A percentile compares a stretch with the other conserved stretches of the same genome.
Evolutionary conservation across 2,797 vertebrate genomes (phyloP).

Genomic region (Acipenser ruthenus): DNA sequence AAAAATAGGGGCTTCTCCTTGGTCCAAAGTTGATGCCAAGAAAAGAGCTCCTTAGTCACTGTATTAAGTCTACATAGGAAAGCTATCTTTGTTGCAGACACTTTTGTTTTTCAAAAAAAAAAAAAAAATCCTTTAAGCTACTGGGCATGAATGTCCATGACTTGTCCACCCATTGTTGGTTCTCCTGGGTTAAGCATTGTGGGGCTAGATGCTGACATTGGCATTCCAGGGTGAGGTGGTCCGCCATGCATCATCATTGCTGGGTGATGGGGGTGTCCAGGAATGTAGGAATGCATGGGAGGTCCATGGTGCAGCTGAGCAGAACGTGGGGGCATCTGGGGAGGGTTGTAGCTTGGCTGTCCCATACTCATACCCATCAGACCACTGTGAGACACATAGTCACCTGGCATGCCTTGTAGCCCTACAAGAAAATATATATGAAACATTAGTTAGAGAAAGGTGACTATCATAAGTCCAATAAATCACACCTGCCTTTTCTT

Average conservation of each 20-base stretch:
- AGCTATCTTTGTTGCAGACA: constrained; percentile 61
- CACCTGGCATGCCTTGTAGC: constrained; percentile 83
- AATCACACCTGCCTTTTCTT: too few species aligned
- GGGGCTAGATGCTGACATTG: constrained; percentile 77
- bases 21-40: constrained; percentile 75
- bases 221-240: constrained; percentile 78
- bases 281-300: constrained; percentile 79
- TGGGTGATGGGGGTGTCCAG: constrained; percentile 79
- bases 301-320: constrained; percentile 74
- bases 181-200: constrained; percentile 69
- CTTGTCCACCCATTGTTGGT: constrained; percentile 74
- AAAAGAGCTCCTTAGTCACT: constrained; percentile 68
- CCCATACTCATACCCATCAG: constrained; percentile 76
- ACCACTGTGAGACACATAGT: constrained; percentile 82
- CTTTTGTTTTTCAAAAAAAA: constrained; percentile 21
- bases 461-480: too few species aligned
- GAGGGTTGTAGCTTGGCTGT: constrained; percentile 69
- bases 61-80: constrained; percentile 70
- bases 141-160: constrained; percentile 79
- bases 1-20: constrained; percentile 75
- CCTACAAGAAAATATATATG: constrained; percentile 59
- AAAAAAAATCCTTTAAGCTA: constrained; percentile 70
- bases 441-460: constrained; percentile 18
- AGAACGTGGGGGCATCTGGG: constrained; percentile 75
- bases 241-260: constrained; percentile 80